These are phyloP conservation scores for Cnemophilus loriae DNA, from an alignment of 2,113 vertebrate genomes.

Conservation along the genomic window DNA sequence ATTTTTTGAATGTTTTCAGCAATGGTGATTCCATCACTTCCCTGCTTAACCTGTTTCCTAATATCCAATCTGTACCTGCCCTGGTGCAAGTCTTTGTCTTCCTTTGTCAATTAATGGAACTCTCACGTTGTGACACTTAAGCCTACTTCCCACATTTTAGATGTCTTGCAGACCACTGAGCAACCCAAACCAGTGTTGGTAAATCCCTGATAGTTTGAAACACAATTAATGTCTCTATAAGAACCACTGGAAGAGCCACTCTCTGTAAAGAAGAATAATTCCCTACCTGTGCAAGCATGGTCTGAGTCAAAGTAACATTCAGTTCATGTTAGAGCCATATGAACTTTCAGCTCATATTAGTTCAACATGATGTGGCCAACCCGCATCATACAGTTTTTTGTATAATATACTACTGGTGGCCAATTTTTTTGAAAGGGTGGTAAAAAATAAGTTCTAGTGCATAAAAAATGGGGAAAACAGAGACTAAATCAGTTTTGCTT, in stretches of 20 bases:
- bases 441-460: neutral
- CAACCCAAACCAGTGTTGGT: neutral
- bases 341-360: too few species aligned
- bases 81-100: neutral
- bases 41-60: neutral
- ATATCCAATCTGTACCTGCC: neutral
- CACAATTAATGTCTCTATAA: neutral
- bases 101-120: neutral
- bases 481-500: neutral
- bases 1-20: fast-evolving
- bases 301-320: neutral
- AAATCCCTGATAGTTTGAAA: neutral
- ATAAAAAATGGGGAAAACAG: neutral
- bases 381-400: neutral
- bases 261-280: neutral
- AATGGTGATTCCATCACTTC: neutral
- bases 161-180: neutral
- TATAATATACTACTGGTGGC: neutral
- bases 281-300: neutral
- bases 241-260: neutral
- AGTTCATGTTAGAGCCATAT: neutral
- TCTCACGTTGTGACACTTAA: slow-evolving; percentile 1
- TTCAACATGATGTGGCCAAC: neutral
- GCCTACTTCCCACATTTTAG: neutral
- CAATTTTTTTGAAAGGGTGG: neutral